These are phyloP conservation scores for Cheilosia urbana DNA, from an alignment of 2,888 invertebrate genomes.

Conservation along the genomic window DNA sequence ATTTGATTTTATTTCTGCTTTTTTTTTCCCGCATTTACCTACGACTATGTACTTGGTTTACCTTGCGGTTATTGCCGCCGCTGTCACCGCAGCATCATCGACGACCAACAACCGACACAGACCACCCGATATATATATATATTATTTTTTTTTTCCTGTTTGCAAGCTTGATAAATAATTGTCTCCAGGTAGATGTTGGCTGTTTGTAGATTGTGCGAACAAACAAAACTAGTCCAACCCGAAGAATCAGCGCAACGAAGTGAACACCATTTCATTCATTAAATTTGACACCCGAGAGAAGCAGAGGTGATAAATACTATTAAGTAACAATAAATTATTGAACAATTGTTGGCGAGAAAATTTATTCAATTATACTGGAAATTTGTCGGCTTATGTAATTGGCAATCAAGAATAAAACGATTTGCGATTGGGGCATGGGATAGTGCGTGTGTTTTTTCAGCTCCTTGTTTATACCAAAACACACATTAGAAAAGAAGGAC, in stretches of 20 bases:
- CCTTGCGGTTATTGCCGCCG: conserved; percentile 60
- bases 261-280: conserved; percentile 68
- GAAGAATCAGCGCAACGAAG: conserved; percentile 49
- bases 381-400: conserved; percentile 63
- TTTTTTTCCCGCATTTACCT: not conserved
- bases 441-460: not conserved
- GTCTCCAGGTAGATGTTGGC: conserved; percentile 38
- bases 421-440: not conserved
- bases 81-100: conserved; percentile 59
- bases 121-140: too few species aligned
- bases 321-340: conserved; percentile 50
- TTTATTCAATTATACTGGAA: conserved; percentile 51
- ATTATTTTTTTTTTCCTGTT: conserved; percentile 56
- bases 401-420: conserved; percentile 1
- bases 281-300: conserved; percentile 19
- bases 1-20: conserved; percentile 9
- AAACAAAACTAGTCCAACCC: conserved; percentile 9
- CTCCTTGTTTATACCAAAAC: not conserved
- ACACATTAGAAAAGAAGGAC: not conserved
- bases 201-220: conserved; percentile 6
- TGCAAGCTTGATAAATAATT: conserved; percentile 47
- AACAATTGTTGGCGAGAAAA: conserved; percentile 41
- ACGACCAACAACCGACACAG: conserved; percentile 48
- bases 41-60: conserved; percentile 10
- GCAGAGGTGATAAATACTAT: conserved; percentile 9